phyloP scores from a whole-genome alignment of 2,888 invertebrate species.

The Eristalis pertinax region DNA sequence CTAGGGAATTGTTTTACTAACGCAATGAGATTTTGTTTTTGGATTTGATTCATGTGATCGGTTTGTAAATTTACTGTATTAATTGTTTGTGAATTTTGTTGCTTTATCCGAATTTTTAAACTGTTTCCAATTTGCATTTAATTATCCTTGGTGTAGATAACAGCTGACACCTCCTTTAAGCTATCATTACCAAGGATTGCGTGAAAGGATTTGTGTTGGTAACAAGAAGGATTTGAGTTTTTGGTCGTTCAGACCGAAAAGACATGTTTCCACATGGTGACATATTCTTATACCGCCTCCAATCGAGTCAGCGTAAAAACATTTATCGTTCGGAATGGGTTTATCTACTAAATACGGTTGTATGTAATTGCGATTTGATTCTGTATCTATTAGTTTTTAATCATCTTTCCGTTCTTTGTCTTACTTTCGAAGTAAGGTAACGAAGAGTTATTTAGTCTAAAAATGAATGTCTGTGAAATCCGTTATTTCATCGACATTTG shows the following conservation, averaged over 20 bases:
- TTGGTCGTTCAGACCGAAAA: too few species aligned
- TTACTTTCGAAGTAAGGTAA: slow-evolving; percentile 31
- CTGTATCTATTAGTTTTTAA: slow-evolving; percentile 35
- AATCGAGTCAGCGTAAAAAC: neutral
- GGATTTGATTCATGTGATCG: neutral
- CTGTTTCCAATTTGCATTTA: too few species aligned
- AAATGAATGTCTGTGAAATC: slow-evolving; percentile 35
- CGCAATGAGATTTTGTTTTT: neutral
- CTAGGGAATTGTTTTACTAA: neutral
- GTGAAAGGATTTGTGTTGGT: too few species aligned
- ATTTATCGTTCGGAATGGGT: neutral
- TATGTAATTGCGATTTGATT: too few species aligned
- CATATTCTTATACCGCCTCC: neutral
- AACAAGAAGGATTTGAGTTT: too few species aligned
- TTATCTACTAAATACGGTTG: too few species aligned
- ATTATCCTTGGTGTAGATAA: too few species aligned
- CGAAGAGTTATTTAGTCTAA: slow-evolving; percentile 44
- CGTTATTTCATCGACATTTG: neutral
- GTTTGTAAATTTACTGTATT: slow-evolving; percentile 9
- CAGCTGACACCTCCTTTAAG: too few species aligned
- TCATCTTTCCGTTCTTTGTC: slow-evolving; percentile 11
- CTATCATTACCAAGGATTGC: too few species aligned
- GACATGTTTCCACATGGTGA: neutral
- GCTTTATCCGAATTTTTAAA: too few species aligned
- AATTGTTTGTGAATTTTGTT: neutral